phyloP scores from a whole-genome alignment of 2,113 vertebrate species.

The Ginglymostoma cirratum region DNA sequence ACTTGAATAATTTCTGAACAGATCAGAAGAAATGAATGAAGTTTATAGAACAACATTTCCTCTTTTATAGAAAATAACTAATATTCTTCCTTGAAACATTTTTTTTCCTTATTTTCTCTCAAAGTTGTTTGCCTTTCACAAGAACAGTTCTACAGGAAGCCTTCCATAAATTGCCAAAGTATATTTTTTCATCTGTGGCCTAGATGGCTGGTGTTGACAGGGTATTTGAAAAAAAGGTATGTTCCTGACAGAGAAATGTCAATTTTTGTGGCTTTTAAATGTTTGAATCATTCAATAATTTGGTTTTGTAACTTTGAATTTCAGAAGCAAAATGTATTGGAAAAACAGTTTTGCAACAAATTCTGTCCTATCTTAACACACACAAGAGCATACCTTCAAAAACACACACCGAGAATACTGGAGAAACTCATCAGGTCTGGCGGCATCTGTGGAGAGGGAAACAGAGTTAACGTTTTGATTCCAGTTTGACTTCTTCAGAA shows the following conservation, averaged over 20 bases:
- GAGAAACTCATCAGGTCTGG: no score
- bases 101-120: neutral
- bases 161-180: neutral
- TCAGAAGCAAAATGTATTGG: neutral
- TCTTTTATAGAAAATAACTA: neutral
- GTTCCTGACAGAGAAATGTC: neutral
- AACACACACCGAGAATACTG: no score
- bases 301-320: neutral
- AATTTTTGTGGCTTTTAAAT: neutral
- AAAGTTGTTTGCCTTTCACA: neutral
- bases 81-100: neutral
- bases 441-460: no score
- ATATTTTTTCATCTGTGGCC: neutral
- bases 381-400: neutral
- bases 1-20: neutral
- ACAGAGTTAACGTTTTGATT: no score
- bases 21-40: neutral
- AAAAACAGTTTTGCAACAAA: no score
- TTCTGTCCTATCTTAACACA: neutral
- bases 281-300: neutral
- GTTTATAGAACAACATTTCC: neutral
- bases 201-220: neutral
- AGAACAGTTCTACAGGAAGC: neutral
- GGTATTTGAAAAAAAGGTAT: neutral
- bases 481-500: no score